These are phyloP conservation scores for Sceloporus tristichus DNA, from an alignment of 2,113 vertebrate genomes.

Conservation along the genomic window DNA sequence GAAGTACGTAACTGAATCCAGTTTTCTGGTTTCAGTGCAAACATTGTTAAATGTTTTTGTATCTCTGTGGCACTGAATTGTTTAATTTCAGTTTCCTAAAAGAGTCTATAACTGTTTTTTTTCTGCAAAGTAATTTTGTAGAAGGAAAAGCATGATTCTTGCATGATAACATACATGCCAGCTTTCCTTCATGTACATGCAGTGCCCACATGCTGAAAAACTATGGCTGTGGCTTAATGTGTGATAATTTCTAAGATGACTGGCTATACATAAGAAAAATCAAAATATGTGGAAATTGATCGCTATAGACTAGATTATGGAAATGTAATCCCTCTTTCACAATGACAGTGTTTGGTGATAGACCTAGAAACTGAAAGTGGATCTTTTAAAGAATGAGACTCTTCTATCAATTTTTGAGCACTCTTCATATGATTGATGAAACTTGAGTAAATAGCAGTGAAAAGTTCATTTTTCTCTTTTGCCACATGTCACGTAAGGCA, in stretches of 20 bases:
- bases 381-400: constrained; percentile 1
- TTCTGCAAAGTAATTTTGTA: not conserved
- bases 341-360: constrained; percentile 4
- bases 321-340: not conserved
- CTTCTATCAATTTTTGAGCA: constrained; percentile 10
- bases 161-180: not conserved
- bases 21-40: not conserved
- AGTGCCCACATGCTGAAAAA: not conserved
- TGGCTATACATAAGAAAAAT: too few relatives aligned
- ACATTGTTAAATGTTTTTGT: not conserved
- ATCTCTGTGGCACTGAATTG: not conserved
- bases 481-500: constrained; percentile 24
- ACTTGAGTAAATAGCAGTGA: constrained; percentile 17
- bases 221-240: not conserved
- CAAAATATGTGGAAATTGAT: not conserved
- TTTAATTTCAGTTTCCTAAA: not conserved
- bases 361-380: constrained; percentile 8
- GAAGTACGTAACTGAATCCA: not conserved
- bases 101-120: not conserved
- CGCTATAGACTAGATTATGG: not conserved
- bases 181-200: not conserved
- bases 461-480: constrained; percentile 35
- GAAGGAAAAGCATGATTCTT: not conserved
- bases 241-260: too few relatives aligned
- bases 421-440: constrained; percentile 28